Evolutionary conservation across 2,797 vertebrate species (phyloP).

Genomic region (Micromesistius poutassou): DNA sequence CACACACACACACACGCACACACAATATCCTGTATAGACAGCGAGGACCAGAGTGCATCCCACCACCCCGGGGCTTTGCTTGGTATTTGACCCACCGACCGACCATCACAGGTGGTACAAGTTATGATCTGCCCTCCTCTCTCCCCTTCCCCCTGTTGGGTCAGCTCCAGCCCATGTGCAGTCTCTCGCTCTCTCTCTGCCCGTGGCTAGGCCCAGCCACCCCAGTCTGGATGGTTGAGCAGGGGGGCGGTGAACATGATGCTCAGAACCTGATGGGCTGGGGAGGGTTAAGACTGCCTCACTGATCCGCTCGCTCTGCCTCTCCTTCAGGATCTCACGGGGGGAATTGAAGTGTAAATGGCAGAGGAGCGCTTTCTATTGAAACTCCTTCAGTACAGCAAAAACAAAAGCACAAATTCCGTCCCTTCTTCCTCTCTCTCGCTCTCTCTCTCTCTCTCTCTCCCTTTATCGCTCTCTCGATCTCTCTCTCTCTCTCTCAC

Average conservation of each 20-base stretch:
- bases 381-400: not conserved
- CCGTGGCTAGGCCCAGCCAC: slow-evolving; percentile 33
- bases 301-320: not conserved
- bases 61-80: not conserved
- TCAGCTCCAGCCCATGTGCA: slow-evolving; percentile 42
- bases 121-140: not conserved
- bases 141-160: slow-evolving; percentile 31
- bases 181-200: slow-evolving; percentile 32
- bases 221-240: slow-evolving; percentile 47
- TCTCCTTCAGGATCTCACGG: not conserved
- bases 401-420: not conserved
- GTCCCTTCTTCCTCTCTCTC: too few relatives aligned
- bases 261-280: not conserved
- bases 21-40: not conserved
- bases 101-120: not conserved
- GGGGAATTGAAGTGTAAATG: not conserved
- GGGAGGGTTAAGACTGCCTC: not conserved
- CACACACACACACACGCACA: too few relatives aligned
- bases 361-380: not conserved
- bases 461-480: too few relatives aligned
- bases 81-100: not conserved
- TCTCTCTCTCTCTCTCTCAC: not conserved
- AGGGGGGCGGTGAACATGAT: slow-evolving; percentile 25
- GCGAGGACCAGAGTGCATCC: too few relatives aligned
- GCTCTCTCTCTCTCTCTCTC: too few relatives aligned